These are phyloP conservation scores for Drosophila affinis DNA, from an alignment of 2,888 invertebrate species.

Conservation along the genomic window DNA sequence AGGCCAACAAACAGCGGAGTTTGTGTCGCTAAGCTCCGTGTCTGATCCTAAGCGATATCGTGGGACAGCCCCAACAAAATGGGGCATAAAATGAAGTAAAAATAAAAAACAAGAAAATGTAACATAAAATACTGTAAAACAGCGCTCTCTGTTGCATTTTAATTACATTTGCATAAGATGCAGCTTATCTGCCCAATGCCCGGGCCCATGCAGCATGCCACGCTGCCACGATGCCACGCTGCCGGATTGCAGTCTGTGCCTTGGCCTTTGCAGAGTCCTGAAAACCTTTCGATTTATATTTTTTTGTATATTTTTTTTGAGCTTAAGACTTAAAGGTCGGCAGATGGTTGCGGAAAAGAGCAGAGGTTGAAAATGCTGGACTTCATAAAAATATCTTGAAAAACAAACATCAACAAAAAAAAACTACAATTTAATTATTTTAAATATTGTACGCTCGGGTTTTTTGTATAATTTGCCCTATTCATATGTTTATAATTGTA, in stretches of 20 bases:
- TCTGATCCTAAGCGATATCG: slow-evolving; percentile 36
- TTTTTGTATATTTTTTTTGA: neutral
- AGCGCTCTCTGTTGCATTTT: slow-evolving; percentile 68
- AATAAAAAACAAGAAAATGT: slow-evolving; percentile 36
- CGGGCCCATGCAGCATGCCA: slow-evolving; percentile 19
- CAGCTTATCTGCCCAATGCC: slow-evolving; percentile 64
- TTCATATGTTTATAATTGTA: too few relatives aligned
- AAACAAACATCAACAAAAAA: too few relatives aligned
- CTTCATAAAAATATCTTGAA: neutral
- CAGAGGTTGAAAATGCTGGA: neutral
- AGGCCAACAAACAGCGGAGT: slow-evolving; percentile 9
- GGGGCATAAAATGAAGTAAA: slow-evolving; percentile 11
- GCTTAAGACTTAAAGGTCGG: slow-evolving; percentile 7
- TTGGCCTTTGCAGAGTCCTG: neutral
- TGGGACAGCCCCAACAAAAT: slow-evolving; percentile 10
- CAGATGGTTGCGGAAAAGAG: neutral
- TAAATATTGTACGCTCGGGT: too few relatives aligned
- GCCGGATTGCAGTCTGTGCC: slow-evolving; percentile 15
- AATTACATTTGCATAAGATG: slow-evolving; percentile 75
- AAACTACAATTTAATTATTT: too few relatives aligned
- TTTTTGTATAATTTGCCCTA: too few relatives aligned
- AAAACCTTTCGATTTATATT: slow-evolving; percentile 33
- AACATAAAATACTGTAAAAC: slow-evolving; percentile 73
- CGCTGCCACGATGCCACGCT: slow-evolving; percentile 22
- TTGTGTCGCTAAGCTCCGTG: slow-evolving; percentile 25